phyloP scores from a whole-genome alignment of 1,140 invertebrate genomes.

The Macrotrachela quadricornifera region DNA sequence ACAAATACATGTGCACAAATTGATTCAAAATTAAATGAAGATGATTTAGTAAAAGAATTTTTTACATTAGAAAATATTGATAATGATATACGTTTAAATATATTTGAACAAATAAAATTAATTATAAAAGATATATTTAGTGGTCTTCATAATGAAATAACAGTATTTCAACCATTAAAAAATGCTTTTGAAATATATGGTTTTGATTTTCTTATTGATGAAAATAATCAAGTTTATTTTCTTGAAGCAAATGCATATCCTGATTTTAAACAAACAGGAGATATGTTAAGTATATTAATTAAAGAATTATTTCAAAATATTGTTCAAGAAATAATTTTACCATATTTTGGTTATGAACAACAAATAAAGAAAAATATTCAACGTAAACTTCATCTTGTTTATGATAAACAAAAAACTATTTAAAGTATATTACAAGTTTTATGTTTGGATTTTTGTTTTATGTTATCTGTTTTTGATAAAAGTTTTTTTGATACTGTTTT shows the following conservation, averaged over 20 bases:
- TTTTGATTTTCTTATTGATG: slow-evolving; percentile 5
- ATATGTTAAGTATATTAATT: neutral
- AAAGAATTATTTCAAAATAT: slow-evolving; percentile 1
- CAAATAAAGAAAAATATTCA: no score
- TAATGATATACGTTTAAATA: neutral
- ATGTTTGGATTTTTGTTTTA: no score
- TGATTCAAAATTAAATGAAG: no score
- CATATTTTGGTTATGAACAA: neutral
- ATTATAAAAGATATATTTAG: slow-evolving; percentile 3
- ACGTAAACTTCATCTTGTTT: no score
- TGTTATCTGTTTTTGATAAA: no score
- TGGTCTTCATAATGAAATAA: slow-evolving; percentile 3
- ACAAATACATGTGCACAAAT: slow-evolving; percentile 3
- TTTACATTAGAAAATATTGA: no score
- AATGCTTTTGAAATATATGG: slow-evolving; percentile 4
- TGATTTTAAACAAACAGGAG: slow-evolving; percentile 3
- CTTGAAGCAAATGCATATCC: slow-evolving; percentile 4
- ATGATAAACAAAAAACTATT: no score
- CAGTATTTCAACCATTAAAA: slow-evolving; percentile 3
- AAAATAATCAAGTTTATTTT: slow-evolving; percentile 2
- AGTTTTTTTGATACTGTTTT: no score
- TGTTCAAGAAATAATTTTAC: neutral
- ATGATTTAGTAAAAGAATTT: no score
- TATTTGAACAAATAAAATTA: neutral
- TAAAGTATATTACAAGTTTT: no score